Conservation (phyloP, 1,140 invertebrate species). For the Pomacea maculata region DNA sequence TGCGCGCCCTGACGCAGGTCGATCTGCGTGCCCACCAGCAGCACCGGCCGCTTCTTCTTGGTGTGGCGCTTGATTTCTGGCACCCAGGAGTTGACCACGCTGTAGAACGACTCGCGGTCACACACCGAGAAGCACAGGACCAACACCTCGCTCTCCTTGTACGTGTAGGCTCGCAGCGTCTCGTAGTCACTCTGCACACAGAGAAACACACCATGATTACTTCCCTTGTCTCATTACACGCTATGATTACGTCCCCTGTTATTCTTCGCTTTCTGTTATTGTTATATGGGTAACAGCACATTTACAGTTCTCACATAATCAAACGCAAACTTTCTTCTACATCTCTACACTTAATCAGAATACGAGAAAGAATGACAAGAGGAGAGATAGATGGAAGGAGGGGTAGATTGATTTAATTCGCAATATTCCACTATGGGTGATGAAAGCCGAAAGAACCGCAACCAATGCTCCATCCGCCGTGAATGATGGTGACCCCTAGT, state of each 20-base stretch:
- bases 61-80: constrained; percentile 75
- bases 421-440: too few relatives aligned
- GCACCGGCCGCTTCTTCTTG: constrained; percentile 83
- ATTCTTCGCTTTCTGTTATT: neutral
- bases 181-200: constrained; percentile 83
- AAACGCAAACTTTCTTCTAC: too few relatives aligned
- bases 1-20: constrained; percentile 69
- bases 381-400: neutral
- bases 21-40: constrained; percentile 74
- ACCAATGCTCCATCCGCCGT: too few relatives aligned
- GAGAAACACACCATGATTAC: constrained; percentile 5
- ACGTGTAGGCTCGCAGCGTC: constrained; percentile 88
- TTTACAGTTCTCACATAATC: neutral
- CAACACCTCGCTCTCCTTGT: constrained; percentile 98
- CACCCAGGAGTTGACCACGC: constrained; percentile 87
- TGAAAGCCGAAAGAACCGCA: too few relatives aligned
- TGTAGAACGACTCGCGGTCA: constrained; percentile 96
- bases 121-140: constrained; percentile 99
- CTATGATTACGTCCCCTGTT: neutral
- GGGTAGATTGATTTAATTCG: too few relatives aligned
- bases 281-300: neutral
- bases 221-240: neutral
- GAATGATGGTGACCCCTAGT: too few relatives aligned
- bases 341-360: too few relatives aligned
- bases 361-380: neutral